Conservation (phyloP, 2,113 vertebrate genomes). For the Entelurus aequoreus region DNA sequence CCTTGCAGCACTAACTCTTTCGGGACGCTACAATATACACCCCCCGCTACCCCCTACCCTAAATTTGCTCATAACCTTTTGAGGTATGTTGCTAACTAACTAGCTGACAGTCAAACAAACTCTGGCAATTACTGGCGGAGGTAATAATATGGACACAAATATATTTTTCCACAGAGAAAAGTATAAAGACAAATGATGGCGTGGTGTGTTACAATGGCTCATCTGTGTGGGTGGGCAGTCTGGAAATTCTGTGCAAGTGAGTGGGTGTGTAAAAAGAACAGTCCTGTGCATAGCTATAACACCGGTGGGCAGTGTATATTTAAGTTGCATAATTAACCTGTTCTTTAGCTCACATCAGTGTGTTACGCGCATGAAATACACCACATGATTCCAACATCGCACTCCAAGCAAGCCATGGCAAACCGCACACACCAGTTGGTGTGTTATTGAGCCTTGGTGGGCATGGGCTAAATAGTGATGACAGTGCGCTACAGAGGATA, state of each 20-base stretch:
- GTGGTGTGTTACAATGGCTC: constrained; percentile 14
- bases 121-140: no score
- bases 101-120: no score
- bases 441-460: constrained; percentile 32
- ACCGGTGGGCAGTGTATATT: not conserved
- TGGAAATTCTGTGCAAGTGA: constrained; percentile 1
- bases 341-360: not conserved
- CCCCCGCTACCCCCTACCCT: no score
- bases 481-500: constrained; percentile 36
- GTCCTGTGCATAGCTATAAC: constrained; percentile 2
- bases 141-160: no score
- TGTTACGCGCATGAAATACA: not conserved
- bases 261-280: constrained; percentile 7
- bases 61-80: no score
- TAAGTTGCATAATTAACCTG: not conserved
- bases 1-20: no score
- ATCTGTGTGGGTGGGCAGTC: constrained; percentile 18
- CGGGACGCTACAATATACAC: no score
- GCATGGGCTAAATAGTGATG: constrained; percentile 40
- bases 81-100: no score
- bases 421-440: constrained; percentile 19
- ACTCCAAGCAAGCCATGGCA: not conserved
- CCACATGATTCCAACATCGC: no score
- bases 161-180: not conserved
- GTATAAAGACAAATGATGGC: not conserved